Base-by-base conservation (phyloP, 2,888 invertebrate genomes). In the Diarsia dahlii region DNA sequence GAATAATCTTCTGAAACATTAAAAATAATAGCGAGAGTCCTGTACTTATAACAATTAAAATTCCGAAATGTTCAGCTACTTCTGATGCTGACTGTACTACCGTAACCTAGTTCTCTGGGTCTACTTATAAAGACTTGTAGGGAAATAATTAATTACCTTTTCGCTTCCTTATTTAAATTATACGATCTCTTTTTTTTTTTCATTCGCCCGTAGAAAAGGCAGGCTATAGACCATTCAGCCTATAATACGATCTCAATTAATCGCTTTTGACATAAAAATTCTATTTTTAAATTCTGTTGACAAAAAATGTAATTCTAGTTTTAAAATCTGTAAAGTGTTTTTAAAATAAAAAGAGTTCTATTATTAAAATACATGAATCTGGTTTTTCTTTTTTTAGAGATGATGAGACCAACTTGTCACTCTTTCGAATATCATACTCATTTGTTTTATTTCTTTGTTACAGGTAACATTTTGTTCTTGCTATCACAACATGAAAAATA, bases 81-180 rank as follows among this genome's bases (percentile, higher is more conserved):
- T n/a, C n/a, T n/a, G n/a, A n/a, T n/a, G n/a, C n/a, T n/a, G n/a
- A n/a, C n/a, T n/a, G n/a, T 79, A 70, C 70, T 82, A 74, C 72
- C 13, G 71, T 63, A 78, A 64, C 69, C 83, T 70, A 82, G 74
- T 82, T 82, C 60, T 66, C 58, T 69, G 13, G 62, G 54, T 67
- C 8, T 63, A 54, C 63, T 50, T 65, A 34, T 20, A 68, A 68
- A 34, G 50, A 52, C 48, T 48, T 34, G 58, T 46, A 66, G 28
- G 18, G 58, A 48, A 66, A 78, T 71, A 74, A n/a, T n/a, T n/a
- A 56, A 78, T 60, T 70, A 72, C 9, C 50, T 70, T 15, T 75
- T 72, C n/a, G 18, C 52, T 74, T 82, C 74, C 73, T 56, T 52
- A 74, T 56, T 48, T 50, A 48, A 23, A 13, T 50, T 60, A 60